Evolutionary conservation across 2,888 invertebrate genomes (phyloP).

Genomic region (Idaea biselata): DNA sequence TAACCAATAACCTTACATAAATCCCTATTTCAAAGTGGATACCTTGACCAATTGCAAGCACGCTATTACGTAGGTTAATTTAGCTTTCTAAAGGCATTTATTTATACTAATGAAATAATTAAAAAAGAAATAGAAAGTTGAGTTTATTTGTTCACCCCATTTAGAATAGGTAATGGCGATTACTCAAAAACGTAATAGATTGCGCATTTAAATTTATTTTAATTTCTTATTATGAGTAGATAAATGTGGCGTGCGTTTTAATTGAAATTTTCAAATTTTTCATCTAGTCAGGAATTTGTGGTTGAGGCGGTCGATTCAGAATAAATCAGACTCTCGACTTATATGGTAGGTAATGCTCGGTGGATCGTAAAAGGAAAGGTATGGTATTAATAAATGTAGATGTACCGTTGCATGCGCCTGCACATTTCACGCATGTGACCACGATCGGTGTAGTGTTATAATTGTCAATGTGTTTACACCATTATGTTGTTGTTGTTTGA

Average conservation of each 20-base stretch:
- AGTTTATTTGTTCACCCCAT: constrained; percentile 22
- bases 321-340: background rate
- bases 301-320: background rate
- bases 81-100: constrained; percentile 7
- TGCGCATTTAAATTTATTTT: constrained; percentile 30
- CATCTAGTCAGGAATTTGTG: background rate
- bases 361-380: constrained; percentile 28
- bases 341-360: constrained; percentile 11
- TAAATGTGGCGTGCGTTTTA: background rate
- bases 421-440: constrained; percentile 20
- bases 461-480: constrained; percentile 13
- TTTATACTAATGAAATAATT: constrained; percentile 5
- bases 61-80: constrained; percentile 2
- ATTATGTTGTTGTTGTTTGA: background rate
- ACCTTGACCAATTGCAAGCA: background rate
- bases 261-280: background rate
- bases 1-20: background rate
- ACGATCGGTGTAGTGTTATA: constrained; percentile 16
- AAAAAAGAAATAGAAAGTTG: constrained; percentile 23
- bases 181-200: constrained; percentile 20
- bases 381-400: constrained; percentile 29
- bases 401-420: constrained; percentile 22
- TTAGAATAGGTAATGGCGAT: constrained; percentile 14
- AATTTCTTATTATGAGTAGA: constrained; percentile 4
- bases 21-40: background rate